These are phyloP conservation scores for Craseonycteris thonglongyai DNA, from an alignment of 2,113 vertebrate species.

Conservation along the genomic window DNA sequence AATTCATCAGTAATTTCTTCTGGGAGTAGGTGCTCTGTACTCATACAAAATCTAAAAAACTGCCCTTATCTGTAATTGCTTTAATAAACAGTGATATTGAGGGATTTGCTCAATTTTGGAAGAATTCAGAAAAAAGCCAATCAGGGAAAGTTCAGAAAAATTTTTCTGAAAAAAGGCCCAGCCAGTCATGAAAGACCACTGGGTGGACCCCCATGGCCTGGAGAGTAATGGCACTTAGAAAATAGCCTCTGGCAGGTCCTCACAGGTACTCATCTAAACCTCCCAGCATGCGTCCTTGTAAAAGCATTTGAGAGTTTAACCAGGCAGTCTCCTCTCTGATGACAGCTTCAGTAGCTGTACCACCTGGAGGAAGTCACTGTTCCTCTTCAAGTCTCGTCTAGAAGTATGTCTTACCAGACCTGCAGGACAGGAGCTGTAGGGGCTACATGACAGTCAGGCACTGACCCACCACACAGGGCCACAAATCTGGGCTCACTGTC, in stretches of 20 bases:
- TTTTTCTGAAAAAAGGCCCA: background rate
- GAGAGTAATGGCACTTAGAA: rapidly evolving
- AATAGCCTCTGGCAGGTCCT: background rate
- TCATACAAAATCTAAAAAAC: background rate
- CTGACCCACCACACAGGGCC: rapidly evolving
- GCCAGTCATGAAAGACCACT: rapidly evolving
- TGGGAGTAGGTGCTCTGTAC: background rate
- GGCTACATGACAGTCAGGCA: rapidly evolving
- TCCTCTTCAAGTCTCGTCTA: background rate
- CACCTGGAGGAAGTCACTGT: background rate
- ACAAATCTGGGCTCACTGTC: background rate
- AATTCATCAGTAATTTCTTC: background rate
- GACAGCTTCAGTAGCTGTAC: background rate
- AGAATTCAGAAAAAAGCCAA: background rate
- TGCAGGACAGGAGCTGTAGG: rapidly evolving
- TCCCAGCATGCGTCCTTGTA: background rate
- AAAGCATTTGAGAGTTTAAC: background rate
- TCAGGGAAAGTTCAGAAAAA: background rate
- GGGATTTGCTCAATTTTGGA: background rate
- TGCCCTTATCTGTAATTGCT: background rate
- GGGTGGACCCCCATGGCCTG: rapidly evolving
- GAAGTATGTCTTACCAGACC: background rate
- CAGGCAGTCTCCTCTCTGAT: background rate
- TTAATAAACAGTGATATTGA: background rate
- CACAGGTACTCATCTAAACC: background rate